phyloP scores from a whole-genome alignment of 2,888 invertebrate genomes.

The Gandaritis pyraliata region DNA sequence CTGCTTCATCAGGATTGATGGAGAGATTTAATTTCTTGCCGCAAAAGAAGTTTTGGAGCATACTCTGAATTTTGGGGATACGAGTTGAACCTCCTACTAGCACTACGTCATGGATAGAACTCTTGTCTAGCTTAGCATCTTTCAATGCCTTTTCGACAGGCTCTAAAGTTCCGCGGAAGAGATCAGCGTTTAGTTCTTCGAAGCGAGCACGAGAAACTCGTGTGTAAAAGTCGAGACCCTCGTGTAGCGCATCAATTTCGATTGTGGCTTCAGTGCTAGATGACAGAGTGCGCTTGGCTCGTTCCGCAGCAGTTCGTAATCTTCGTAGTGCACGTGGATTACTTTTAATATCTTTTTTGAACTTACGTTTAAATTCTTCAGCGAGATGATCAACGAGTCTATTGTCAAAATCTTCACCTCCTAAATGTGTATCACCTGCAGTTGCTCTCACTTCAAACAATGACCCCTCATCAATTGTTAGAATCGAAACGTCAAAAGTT shows the following conservation, averaged over 20 bases:
- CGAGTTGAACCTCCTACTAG: conserved; percentile 92
- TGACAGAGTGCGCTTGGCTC: conserved; percentile 90
- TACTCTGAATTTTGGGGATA: conserved; percentile 90
- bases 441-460: conserved; percentile 92
- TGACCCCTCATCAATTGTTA: conserved; percentile 91
- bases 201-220: conserved; percentile 89
- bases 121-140: conserved; percentile 92
- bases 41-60: conserved; percentile 90
- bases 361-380: conserved; percentile 89
- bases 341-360: conserved; percentile 86
- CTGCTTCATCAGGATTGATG: conserved; percentile 92
- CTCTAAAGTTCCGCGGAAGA: conserved; percentile 89
- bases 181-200: conserved; percentile 89
- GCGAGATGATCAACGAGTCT: conserved; percentile 87
- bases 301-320: conserved; percentile 90
- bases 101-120: conserved; percentile 90
- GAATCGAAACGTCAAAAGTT: conserved; percentile 93
- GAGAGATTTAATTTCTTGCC: conserved; percentile 89
- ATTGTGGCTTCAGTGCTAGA: conserved; percentile 90
- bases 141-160: conserved; percentile 91
- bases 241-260: conserved; percentile 90
- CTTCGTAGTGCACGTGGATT: conserved; percentile 88
- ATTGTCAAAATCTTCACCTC: conserved; percentile 89
- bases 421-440: conserved; percentile 93
- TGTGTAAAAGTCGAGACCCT: conserved; percentile 88